Percentiles rank a stretch among this genome's conserved stretches.
These are phyloP conservation scores for Rhinogobius similis DNA, from an alignment of 2,113 vertebrate genomes.

Conservation along the genomic window DNA sequence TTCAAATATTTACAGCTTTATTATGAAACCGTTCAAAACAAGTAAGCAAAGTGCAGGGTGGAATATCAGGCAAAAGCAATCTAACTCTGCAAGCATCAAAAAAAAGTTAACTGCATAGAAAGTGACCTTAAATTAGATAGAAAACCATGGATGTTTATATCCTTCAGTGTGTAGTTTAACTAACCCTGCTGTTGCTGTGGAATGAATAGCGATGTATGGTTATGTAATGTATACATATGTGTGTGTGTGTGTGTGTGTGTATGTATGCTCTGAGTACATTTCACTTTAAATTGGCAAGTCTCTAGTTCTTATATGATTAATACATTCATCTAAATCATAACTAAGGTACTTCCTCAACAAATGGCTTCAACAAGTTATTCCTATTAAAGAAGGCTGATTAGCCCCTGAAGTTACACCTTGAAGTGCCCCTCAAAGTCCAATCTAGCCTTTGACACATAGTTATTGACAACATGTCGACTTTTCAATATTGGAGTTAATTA, in stretches of 20 bases:
- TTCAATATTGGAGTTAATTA: not conserved
- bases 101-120: constrained; percentile 67
- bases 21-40: constrained; percentile 75
- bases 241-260: not conserved
- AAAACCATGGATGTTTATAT: constrained; percentile 1
- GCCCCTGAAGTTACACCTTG: not conserved
- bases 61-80: constrained; percentile 78
- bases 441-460: not conserved
- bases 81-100: constrained; percentile 67
- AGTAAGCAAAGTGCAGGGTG: constrained; percentile 69
- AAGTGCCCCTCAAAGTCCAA: not conserved
- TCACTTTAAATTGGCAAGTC: not conserved
- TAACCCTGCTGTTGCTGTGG: not conserved
- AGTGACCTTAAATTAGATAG: constrained; percentile 1
- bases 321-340: not conserved
- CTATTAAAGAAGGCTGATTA: not conserved
- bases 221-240: not conserved
- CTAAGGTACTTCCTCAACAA: not conserved
- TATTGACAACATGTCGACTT: not conserved
- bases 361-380: not conserved
- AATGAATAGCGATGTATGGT: not conserved
- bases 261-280: not conserved
- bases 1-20: constrained; percentile 84
- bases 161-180: too few relatives aligned
- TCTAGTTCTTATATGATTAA: constrained; percentile 4